Evolutionary conservation across 1,140 invertebrate genomes (phyloP).

Genomic region (Diorhabda carinulata): DNA sequence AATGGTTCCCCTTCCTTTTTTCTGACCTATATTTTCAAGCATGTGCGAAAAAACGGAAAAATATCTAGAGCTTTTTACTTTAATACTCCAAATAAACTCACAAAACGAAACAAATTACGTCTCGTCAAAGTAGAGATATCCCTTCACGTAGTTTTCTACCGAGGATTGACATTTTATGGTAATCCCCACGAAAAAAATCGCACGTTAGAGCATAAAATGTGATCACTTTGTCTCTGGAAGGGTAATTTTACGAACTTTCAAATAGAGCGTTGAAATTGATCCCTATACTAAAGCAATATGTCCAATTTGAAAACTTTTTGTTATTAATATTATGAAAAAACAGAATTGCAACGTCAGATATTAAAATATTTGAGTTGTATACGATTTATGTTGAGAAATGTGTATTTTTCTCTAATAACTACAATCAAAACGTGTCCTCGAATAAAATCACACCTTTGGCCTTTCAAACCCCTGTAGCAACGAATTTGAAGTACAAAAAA

Average conservation of each 20-base stretch:
- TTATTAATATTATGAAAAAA: no score
- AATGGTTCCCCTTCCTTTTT: background rate
- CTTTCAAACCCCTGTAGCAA: no score
- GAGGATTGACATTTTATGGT: slow-evolving; percentile 6
- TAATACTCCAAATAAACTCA: background rate
- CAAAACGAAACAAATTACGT: slow-evolving; percentile 7
- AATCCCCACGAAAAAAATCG: background rate
- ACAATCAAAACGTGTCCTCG: no score
- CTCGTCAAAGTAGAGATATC: background rate
- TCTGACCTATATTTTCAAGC: background rate
- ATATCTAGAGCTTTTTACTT: background rate
- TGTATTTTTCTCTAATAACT: no score
- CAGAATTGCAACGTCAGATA: no score
- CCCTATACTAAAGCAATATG: no score
- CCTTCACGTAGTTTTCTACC: background rate
- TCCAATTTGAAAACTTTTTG: no score
- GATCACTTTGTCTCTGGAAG: background rate
- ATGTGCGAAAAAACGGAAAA: background rate
- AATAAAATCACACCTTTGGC: no score
- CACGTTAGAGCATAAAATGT: background rate
- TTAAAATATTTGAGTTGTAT: no score
- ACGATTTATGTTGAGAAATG: no score
- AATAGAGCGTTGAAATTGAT: no score
- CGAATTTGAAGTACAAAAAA: no score
- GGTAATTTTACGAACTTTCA: background rate